phyloP scores from a whole-genome alignment of 2,797 vertebrate genomes.

The Mormyrus proboscirostris region DNA sequence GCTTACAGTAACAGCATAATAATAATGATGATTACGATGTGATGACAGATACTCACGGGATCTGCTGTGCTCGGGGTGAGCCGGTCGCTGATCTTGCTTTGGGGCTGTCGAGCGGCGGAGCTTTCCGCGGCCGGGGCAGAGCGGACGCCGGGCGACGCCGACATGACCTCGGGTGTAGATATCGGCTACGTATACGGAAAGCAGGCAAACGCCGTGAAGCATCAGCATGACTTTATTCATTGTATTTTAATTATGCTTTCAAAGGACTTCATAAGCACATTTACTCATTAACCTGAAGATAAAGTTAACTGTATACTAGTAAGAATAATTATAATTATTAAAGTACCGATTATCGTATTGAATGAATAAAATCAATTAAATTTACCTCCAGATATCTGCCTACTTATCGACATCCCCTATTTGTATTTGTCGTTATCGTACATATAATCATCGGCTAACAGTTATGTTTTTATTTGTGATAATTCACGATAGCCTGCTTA shows the following conservation, averaged over 20 bases:
- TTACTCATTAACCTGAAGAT: background rate
- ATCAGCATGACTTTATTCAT: background rate
- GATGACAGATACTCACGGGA: slow-evolving; percentile 48
- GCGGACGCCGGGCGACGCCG: background rate
- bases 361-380: background rate
- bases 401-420: background rate
- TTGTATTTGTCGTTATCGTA: background rate
- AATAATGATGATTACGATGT: background rate
- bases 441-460: background rate
- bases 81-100: slow-evolving; percentile 61
- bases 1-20: background rate
- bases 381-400: background rate
- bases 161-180: background rate
- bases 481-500: background rate
- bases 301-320: background rate
- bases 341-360: background rate
- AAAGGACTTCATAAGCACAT: background rate
- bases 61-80: slow-evolving; percentile 72
- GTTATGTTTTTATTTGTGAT: background rate
- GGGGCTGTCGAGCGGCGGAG: slow-evolving; percentile 33
- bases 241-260: background rate
- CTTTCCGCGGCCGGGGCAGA: background rate
- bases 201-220: background rate
- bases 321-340: background rate
- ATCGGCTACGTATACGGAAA: background rate